A percentile compares a stretch with the other conserved stretches of the same genome.
These are phyloP conservation scores for Malacoraja senta DNA, from an alignment of 2,797 vertebrate genomes.

Conservation along the genomic window DNA sequence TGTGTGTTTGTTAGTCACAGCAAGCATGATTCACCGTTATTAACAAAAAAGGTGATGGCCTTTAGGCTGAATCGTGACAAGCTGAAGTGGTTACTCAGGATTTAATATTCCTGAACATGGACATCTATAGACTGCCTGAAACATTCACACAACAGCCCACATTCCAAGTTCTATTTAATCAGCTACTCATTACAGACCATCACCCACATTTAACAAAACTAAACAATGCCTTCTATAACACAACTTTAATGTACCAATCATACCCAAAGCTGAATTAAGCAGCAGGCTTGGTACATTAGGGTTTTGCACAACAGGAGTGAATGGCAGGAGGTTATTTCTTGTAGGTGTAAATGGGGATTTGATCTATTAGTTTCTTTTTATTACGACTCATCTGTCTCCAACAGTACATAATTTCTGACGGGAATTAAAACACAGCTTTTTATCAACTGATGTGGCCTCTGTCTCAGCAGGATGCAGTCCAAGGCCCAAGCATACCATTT, in stretches of 20 bases:
- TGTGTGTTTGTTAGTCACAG: slow-evolving; percentile 26
- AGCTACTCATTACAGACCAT: not conserved
- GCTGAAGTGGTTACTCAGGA: slow-evolving; percentile 16
- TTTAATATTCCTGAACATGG: not conserved
- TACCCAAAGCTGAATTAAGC: not conserved
- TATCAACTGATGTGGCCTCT: not conserved
- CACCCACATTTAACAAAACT: not conserved
- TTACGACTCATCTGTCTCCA: not conserved
- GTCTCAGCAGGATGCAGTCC: not conserved
- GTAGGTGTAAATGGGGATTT: not conserved
- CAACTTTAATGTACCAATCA: slow-evolving; percentile 12
- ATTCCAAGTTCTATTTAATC: slow-evolving; percentile 14
- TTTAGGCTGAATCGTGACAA: slow-evolving; percentile 33
- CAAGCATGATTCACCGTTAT: slow-evolving; percentile 10
- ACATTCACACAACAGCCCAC: not conserved
- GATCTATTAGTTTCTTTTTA: not conserved
- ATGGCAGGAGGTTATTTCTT: not conserved
- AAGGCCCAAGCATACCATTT: not conserved
- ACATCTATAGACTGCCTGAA: slow-evolving; percentile 26
- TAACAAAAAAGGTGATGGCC: slow-evolving; percentile 17
- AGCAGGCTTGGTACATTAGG: not conserved
- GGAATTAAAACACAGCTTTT: not conserved
- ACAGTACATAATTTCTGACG: not conserved
- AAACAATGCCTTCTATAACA: not conserved
- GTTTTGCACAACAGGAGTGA: not conserved